Conservation (phyloP, 2,113 vertebrate species). For the Trematomus loennbergii region DNA sequence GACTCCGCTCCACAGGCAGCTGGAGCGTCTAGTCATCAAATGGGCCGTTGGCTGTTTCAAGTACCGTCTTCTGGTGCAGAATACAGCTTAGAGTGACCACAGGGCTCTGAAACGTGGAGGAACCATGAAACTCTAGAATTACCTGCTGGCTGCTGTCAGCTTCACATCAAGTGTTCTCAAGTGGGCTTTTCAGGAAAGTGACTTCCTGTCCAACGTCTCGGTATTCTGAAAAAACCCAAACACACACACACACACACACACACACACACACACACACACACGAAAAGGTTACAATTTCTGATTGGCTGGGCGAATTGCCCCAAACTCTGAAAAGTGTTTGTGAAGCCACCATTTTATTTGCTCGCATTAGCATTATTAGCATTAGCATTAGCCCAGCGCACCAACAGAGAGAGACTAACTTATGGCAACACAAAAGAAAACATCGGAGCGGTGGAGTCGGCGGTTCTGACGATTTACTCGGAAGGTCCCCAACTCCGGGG, state of each 20-base stretch:
- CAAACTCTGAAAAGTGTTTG: too few species aligned
- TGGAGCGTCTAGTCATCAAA: constrained; percentile 57
- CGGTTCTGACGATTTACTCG: too few species aligned
- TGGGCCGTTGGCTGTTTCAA: constrained; percentile 57
- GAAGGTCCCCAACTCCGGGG: too few species aligned
- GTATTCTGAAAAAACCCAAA: not conserved
- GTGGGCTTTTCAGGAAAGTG: constrained; percentile 16
- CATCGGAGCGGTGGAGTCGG: too few species aligned
- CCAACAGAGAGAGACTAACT: too few species aligned
- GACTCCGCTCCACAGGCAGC: constrained; percentile 33
- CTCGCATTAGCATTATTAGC: too few species aligned
- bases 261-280: too few species aligned
- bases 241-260: not conserved
- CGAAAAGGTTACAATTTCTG: too few species aligned
- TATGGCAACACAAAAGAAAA: too few species aligned
- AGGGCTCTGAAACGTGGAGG: constrained; percentile 44
- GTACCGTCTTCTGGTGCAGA: constrained; percentile 39
- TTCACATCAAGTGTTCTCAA: constrained; percentile 45
- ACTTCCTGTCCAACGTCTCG: constrained; percentile 18
- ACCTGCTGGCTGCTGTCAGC: constrained; percentile 60
- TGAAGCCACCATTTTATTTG: too few species aligned
- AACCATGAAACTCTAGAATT: constrained; percentile 52
- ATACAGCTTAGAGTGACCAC: constrained; percentile 50
- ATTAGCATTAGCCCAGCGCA: too few species aligned
- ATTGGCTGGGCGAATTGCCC: too few species aligned